These are phyloP conservation scores for Thyatira batis DNA, from an alignment of 2,888 invertebrate species.

Conservation along the genomic window DNA sequence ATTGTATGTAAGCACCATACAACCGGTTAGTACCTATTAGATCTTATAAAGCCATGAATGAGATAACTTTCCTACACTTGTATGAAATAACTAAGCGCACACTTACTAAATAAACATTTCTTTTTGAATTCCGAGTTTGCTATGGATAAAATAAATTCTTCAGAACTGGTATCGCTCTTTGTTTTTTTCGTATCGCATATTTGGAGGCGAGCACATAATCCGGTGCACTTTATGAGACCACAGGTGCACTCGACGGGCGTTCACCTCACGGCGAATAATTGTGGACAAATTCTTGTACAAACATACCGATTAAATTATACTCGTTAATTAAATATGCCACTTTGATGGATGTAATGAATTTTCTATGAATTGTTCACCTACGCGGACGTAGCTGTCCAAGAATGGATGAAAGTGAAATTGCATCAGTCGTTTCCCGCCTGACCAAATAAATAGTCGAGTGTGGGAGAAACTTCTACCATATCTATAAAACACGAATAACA, in stretches of 20 bases:
- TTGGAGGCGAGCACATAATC: slow-evolving; percentile 54
- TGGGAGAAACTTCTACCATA: slow-evolving; percentile 46
- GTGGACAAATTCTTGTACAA: slow-evolving; percentile 38
- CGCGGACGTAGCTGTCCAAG: slow-evolving; percentile 59
- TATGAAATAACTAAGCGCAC: too few relatives aligned
- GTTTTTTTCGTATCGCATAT: slow-evolving; percentile 65
- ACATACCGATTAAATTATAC: slow-evolving; percentile 24
- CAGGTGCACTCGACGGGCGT: slow-evolving; percentile 71
- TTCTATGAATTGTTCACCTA: slow-evolving; percentile 38
- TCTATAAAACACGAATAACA: slow-evolving; percentile 31
- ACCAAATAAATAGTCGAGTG: slow-evolving; percentile 46
- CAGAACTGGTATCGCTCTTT: slow-evolving; percentile 46
- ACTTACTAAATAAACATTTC: neutral
- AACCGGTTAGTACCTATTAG: too few relatives aligned
- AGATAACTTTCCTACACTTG: neutral
- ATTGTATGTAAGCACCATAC: too few relatives aligned
- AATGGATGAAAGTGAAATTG: slow-evolving; percentile 70
- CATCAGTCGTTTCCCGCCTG: slow-evolving; percentile 52
- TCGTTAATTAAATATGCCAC: slow-evolving; percentile 14
- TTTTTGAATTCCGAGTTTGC: slow-evolving; percentile 2
- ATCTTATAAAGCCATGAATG: too few relatives aligned
- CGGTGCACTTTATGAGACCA: slow-evolving; percentile 44
- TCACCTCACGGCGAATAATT: slow-evolving; percentile 60
- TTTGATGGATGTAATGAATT: slow-evolving; percentile 30
- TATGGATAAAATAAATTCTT: slow-evolving; percentile 26